A percentile compares a stretch with the other conserved stretches of the same genome.
phyloP scores from a whole-genome alignment of 1,140 invertebrate species.

The Uloborus diversus region DNA sequence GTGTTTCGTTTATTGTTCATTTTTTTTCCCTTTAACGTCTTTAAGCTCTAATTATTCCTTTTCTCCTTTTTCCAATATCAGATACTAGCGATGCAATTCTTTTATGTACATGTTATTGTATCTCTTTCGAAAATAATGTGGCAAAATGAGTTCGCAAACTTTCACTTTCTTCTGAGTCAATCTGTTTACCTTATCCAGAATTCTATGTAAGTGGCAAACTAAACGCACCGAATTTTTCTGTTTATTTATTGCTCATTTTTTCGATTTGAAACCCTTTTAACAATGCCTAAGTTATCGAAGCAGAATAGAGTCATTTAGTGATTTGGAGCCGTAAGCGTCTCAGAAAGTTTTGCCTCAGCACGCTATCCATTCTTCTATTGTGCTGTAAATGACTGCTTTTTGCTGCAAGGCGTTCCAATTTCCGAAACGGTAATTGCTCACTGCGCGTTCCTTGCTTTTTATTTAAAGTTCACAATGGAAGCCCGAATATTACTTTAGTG shows the following conservation, averaged over 20 bases:
- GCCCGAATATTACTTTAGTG: conserved; percentile 32
- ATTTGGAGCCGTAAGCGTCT: conserved; percentile 32
- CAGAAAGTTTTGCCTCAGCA: conserved; percentile 12
- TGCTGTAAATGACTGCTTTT: conserved; percentile 44
- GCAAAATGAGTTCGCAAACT: no score
- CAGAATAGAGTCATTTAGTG: conserved; percentile 51
- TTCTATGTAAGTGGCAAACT: conserved; percentile 16
- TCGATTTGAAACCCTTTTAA: conserved; percentile 1
- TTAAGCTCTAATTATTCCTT: no score
- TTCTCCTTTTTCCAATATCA: no score
- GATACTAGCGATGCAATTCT: no score
- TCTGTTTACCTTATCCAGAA: no score
- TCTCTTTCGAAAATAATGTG: no score
- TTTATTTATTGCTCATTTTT: conserved; percentile 23
- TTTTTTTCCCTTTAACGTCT: no score
- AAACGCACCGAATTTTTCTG: conserved; percentile 15
- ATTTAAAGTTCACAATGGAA: conserved; percentile 19
- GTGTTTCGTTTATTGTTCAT: no score
- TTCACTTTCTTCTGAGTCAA: no score
- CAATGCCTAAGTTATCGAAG: conserved; percentile 40
- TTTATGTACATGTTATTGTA: no score
- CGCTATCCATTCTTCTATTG: conserved; percentile 43
- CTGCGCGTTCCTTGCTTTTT: background rate
- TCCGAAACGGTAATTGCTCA: conserved; percentile 35
- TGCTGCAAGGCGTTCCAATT: conserved; percentile 45